Evolutionary conservation across 2,888 invertebrate genomes (phyloP), one percentile per base, ranked within the genome.

Genomic region (Tiliacea aurago): DNA sequence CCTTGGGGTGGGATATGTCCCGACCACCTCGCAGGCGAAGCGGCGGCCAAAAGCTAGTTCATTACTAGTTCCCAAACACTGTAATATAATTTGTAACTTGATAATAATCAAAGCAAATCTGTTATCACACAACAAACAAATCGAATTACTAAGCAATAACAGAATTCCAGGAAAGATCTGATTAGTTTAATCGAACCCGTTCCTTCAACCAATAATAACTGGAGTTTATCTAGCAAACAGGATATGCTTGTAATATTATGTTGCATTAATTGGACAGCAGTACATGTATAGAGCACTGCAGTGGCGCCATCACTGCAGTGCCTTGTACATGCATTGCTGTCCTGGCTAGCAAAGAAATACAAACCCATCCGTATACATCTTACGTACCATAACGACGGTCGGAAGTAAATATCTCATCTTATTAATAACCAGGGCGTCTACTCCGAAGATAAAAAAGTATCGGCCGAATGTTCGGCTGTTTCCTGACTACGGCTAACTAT

Each of bases 181-280:
- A 33, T 55, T 55, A 23, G 45, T 77, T 65, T 28, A 59, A 41
- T 47, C 9, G 28, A 47, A 53, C 23, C 5, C 20, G 47, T 70
- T 41, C 6, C 47, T 20, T 9, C 15, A 70, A 78, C 55, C 4
- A 33, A 70, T 78, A 70, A 70, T n/a, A n/a, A n/a, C n/a, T n/a
- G n/a, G 28, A 72, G 59, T 69, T 69, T 51, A 28, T n/a, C 43
- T 51, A 28, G 10, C n/a, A 43, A 78, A 78, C 59, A 77, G 4
- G n/a, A 33, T 33, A 49, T 45, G 10, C 0, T 23, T 66, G 13
- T 43, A 56, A 37, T 47, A 49, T 75, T 49, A 41, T 15, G 20
- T 59, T 72, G 7, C 43, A 43, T 20, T 43, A 71, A 41, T 59
- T 23, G 15, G 51, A 59, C 4, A 49, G 33, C 9, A 18, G 23